Conservation (phyloP, 2,888 invertebrate species). For the Tachina fera region DNA sequence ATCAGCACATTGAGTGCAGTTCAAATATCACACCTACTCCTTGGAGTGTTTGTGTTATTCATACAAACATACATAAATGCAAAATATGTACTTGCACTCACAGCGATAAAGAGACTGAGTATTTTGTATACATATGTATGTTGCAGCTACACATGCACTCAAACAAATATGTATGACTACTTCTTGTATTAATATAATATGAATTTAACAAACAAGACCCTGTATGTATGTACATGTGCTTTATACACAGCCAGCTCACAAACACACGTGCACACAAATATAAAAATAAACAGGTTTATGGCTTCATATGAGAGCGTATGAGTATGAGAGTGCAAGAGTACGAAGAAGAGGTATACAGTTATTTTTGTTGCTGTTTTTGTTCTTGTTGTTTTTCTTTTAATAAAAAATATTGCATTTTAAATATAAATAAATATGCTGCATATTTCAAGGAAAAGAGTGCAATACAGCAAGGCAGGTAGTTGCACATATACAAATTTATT, state of each 20-base stretch:
- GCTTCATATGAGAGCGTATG: conserved; percentile 12
- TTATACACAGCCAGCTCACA: not conserved
- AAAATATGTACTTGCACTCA: conserved; percentile 24
- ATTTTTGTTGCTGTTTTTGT: too few relatives aligned
- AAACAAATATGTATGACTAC: conserved; percentile 2
- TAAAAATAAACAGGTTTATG: conserved; percentile 2
- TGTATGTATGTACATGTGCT: not conserved
- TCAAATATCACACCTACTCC: conserved; percentile 78
- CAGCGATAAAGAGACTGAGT: not conserved
- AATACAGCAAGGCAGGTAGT: not conserved
- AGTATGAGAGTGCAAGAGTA: not conserved
- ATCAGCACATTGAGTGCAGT: conserved; percentile 75
- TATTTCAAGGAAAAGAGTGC: conserved; percentile 8
- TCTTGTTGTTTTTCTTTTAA: not conserved
- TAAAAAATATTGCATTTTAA: conserved; percentile 49
- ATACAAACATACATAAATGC: conserved; percentile 27
- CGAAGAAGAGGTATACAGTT: not conserved
- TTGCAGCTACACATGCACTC: not conserved
- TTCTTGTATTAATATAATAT: conserved; percentile 24
- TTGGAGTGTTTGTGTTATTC: conserved; percentile 61
- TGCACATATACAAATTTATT: conserved; percentile 17
- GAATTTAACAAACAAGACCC: not conserved
- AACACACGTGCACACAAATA: not conserved
- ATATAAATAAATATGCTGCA: conserved; percentile 27
- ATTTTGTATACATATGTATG: conserved; percentile 16